These are phyloP conservation scores for Nanorana parkeri DNA, from an alignment of 2,113 vertebrate species.

Conservation along the genomic window DNA sequence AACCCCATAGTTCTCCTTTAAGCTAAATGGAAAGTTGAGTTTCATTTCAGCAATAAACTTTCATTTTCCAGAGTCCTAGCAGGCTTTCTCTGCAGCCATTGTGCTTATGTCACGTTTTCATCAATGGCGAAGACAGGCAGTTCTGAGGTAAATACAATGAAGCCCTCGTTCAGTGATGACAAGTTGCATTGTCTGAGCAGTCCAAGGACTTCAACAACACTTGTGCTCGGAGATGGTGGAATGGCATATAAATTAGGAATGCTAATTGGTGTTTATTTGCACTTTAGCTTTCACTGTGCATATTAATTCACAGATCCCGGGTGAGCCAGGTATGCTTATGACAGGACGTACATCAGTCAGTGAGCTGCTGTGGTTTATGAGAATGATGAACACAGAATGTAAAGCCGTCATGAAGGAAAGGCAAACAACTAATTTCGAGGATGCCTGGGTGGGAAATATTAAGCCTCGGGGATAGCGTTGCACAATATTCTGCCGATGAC, in stretches of 20 bases:
- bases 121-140: neutral
- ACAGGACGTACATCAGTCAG: neutral
- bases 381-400: neutral
- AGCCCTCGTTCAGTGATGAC: neutral
- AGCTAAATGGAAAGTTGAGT: no score
- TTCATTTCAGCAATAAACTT: neutral
- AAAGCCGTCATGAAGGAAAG: no score
- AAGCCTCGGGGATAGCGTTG: no score
- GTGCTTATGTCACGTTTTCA: neutral
- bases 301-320: neutral
- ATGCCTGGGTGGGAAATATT: no score
- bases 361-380: neutral
- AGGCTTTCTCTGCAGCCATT: neutral
- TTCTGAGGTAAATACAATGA: neutral
- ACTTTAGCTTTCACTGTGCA: neutral
- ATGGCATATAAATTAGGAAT: neutral
- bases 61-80: neutral
- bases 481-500: no score
- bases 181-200: neutral
- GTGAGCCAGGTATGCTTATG: neutral
- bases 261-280: constrained; percentile 2
- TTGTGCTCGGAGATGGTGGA: neutral
- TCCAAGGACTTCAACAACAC: neutral
- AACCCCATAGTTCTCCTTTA: no score
- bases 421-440: no score